Percentiles rank a stretch among this genome's conserved stretches.
Evolutionary conservation across 2,888 invertebrate genomes (phyloP).

Genomic region (Lasioglossum leucozonium): DNA sequence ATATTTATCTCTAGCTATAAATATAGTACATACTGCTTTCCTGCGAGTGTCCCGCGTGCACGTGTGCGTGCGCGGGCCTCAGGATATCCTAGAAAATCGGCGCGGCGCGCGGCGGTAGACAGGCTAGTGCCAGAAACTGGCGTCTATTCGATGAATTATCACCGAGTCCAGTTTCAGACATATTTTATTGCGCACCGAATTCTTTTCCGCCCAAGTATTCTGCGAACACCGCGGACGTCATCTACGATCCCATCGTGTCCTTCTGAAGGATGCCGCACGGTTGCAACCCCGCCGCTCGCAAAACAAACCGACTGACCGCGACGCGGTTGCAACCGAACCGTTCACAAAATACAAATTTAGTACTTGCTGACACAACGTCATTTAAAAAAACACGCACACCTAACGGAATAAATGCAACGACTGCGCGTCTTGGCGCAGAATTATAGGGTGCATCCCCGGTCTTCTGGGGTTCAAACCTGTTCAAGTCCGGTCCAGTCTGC

Average conservation of each 20-base stretch:
- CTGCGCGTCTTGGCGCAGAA: not conserved
- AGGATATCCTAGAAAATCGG: slow-evolving; percentile 51
- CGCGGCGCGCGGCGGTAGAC: not conserved
- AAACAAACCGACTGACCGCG: not conserved
- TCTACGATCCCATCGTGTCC: not conserved
- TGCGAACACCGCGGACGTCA: not conserved
- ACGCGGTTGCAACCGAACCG: no score
- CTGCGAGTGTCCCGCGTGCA: slow-evolving; percentile 47
- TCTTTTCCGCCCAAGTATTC: not conserved
- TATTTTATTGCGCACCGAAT: not conserved
- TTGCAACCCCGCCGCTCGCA: not conserved
- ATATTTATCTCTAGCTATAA: slow-evolving; percentile 83
- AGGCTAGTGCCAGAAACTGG: slow-evolving; percentile 26
- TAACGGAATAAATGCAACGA: not conserved
- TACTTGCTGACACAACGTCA: not conserved
- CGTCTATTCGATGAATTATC: slow-evolving; percentile 32
- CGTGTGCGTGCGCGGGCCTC: slow-evolving; percentile 4
- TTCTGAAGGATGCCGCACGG: not conserved
- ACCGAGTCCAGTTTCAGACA: slow-evolving; percentile 1
- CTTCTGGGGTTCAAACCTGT: not conserved
- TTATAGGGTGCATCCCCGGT: not conserved
- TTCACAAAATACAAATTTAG: not conserved
- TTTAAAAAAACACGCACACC: not conserved
- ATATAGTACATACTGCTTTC: slow-evolving; percentile 72
- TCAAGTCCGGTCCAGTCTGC: not conserved